Percentiles rank a stretch among this genome's conserved stretches.
These are phyloP conservation scores for Apodemia hepburni DNA, from an alignment of 2,888 invertebrate species.

Conservation along the genomic window DNA sequence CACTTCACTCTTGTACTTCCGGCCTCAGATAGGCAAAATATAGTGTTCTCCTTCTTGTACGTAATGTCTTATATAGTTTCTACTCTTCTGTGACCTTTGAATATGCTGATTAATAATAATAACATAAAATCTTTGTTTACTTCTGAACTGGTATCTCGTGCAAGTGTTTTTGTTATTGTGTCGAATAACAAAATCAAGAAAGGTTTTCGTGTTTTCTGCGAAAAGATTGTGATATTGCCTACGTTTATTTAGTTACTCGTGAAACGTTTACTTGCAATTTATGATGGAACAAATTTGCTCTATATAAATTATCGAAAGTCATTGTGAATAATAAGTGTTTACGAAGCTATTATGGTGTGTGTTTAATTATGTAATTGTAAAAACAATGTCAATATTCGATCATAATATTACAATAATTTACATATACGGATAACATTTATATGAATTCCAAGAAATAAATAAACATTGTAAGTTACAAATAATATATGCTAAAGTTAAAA, in stretches of 20 bases:
- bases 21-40: slow-evolving; percentile 25
- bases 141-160: slow-evolving; percentile 55
- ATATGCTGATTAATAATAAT: slow-evolving; percentile 68
- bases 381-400: slow-evolving; percentile 39
- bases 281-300: slow-evolving; percentile 27
- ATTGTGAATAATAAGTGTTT: slow-evolving; percentile 67
- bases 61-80: slow-evolving; percentile 32
- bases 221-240: background rate
- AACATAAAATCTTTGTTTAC: slow-evolving; percentile 74
- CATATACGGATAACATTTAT: slow-evolving; percentile 31
- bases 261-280: slow-evolving; percentile 10
- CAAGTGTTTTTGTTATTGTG: slow-evolving; percentile 77
- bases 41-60: slow-evolving; percentile 42
- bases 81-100: slow-evolving; percentile 70
- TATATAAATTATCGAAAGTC: slow-evolving; percentile 65
- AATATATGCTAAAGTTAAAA: no score
- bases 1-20: slow-evolving; percentile 20
- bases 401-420: slow-evolving; percentile 37
- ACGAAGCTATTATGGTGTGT: slow-evolving; percentile 47
- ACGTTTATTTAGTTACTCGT: background rate
- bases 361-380: slow-evolving; percentile 67
- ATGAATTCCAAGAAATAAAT: slow-evolving; percentile 44
- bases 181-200: slow-evolving; percentile 44
- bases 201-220: slow-evolving; percentile 22
- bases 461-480: slow-evolving; percentile 56